Conservation (phyloP, 2,797 vertebrate species). For the Darevskia nairensis region DNA sequence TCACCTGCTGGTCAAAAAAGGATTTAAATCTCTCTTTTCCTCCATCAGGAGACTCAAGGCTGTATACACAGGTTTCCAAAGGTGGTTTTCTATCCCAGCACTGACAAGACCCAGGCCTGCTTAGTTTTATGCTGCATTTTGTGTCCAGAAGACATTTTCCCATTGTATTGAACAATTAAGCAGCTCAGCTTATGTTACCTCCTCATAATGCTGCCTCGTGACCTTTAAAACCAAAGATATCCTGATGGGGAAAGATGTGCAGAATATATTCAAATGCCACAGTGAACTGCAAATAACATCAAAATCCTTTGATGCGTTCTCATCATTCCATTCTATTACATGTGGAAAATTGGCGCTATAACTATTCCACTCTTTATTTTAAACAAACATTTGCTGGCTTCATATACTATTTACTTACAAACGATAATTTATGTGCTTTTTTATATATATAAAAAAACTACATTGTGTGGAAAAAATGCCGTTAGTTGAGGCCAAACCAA, state of each 20-base stretch:
- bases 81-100: background rate
- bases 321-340: background rate
- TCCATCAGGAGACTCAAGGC: background rate
- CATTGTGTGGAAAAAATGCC: conserved; percentile 44
- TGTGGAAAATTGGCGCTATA: conserved; percentile 23
- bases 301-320: background rate
- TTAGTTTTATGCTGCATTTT: background rate
- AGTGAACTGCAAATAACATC: background rate
- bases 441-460: background rate
- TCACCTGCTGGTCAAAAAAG: no score
- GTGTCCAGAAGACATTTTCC: background rate
- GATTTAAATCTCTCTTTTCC: background rate
- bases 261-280: background rate
- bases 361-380: conserved; percentile 52
- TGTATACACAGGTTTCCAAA: background rate
- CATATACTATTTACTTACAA: conserved; percentile 50
- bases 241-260: background rate
- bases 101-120: background rate
- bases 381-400: conserved; percentile 52
- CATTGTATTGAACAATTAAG: background rate
- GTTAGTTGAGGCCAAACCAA: conserved; percentile 56
- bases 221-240: conserved; percentile 11
- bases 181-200: background rate
- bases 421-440: conserved; percentile 44
- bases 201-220: background rate